A percentile compares a stretch with the other conserved stretches of the same genome.
phyloP scores from a whole-genome alignment of 2,888 invertebrate species.

The Melanchra persicariae region DNA sequence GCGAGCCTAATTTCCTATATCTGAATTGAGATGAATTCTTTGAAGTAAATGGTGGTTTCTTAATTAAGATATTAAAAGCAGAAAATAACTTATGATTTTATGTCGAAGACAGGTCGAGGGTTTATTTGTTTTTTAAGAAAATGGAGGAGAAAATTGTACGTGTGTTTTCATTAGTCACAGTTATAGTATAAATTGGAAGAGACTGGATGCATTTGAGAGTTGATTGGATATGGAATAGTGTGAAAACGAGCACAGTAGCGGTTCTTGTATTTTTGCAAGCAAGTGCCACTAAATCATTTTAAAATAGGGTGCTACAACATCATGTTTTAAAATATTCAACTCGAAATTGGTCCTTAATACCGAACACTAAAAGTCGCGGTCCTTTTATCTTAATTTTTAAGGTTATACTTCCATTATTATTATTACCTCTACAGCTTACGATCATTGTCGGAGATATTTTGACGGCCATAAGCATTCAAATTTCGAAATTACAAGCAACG shows the following conservation, averaged over 20 bases:
- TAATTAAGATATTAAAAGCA: conserved; percentile 30
- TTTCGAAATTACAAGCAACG: conserved; percentile 23
- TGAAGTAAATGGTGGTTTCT: conserved; percentile 19
- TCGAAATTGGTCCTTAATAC: conserved; percentile 19
- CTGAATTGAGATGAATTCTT: conserved; percentile 40
- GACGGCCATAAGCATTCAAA: conserved; percentile 26
- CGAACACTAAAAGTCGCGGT: conserved; percentile 3
- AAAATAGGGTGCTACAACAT: conserved; percentile 1
- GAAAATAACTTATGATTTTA: conserved; percentile 12
- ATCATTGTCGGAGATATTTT: conserved; percentile 31
- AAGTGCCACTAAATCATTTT: neutral
- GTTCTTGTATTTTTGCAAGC: neutral
- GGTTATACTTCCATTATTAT: conserved; percentile 18
- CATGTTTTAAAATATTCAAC: conserved; percentile 6
- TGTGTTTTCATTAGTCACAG: conserved; percentile 1
- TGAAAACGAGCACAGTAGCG: neutral
- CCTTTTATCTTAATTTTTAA: conserved; percentile 40
- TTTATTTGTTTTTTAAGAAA: neutral
- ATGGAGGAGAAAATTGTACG: conserved; percentile 11
- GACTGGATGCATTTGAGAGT: neutral
- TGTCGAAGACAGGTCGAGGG: neutral
- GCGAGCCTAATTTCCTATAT: conserved; percentile 48
- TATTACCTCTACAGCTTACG: conserved; percentile 27
- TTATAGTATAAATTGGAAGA: neutral
- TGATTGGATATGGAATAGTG: neutral